Evolutionary conservation across 1,140 invertebrate genomes (phyloP).

Genomic region (Brachystomella parvula): DNA sequence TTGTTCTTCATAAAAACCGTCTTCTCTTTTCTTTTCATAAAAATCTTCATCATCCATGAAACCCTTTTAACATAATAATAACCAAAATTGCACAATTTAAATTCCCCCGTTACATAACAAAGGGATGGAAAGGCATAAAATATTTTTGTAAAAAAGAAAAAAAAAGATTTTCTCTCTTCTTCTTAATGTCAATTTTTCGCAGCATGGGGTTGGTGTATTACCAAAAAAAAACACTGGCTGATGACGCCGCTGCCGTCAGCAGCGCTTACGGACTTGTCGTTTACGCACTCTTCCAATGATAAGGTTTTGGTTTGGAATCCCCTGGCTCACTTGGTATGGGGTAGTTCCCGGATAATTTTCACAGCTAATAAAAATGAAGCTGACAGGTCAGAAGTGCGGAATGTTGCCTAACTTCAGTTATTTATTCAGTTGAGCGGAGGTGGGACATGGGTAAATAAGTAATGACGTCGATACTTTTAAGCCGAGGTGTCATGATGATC

Average conservation of each 20-base stretch:
- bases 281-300: too few relatives aligned
- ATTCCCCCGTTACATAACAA: not conserved
- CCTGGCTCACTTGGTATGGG: too few relatives aligned
- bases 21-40: too few relatives aligned
- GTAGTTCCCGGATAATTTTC: constrained; percentile 4
- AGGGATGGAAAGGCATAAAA: not conserved
- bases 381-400: not conserved
- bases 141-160: not conserved
- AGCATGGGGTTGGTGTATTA: not conserved
- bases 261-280: too few relatives aligned
- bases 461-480: constrained; percentile 6
- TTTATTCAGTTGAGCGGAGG: not conserved
- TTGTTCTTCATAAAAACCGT: too few relatives aligned
- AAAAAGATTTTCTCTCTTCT: not conserved
- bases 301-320: too few relatives aligned
- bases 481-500: not conserved
- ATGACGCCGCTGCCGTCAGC: too few relatives aligned
- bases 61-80: not conserved
- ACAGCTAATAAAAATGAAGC: constrained; percentile 8
- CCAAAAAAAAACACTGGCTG: too few relatives aligned
- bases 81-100: constrained; percentile 12
- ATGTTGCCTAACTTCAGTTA: not conserved
- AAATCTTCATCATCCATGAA: not conserved
- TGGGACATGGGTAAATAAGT: not conserved
- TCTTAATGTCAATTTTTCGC: not conserved